These are phyloP conservation scores for Hypsopygia costalis DNA, from an alignment of 2,888 invertebrate species.

Conservation along the genomic window DNA sequence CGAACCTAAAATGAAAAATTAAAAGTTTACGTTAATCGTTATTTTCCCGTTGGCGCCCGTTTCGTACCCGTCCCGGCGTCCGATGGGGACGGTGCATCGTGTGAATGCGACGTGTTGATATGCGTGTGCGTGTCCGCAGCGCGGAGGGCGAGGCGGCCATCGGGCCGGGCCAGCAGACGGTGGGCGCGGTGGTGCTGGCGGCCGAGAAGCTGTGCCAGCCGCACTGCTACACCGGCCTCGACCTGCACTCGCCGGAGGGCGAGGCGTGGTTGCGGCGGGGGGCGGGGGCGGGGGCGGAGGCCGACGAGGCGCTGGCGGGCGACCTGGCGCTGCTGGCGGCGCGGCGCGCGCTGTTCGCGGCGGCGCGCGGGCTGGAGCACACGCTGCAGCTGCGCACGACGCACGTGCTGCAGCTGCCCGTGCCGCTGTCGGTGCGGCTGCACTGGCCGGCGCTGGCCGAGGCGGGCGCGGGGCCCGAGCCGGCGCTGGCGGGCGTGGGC, in stretches of 20 bases:
- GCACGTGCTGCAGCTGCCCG: conserved; percentile 34
- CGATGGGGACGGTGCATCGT: no score
- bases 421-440: conserved; percentile 24
- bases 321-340: conserved; percentile 24
- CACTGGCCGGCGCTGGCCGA: conserved; percentile 31
- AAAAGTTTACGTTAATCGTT: no score
- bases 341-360: conserved; percentile 20
- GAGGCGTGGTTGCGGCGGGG: conserved; percentile 31
- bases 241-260: conserved; percentile 76
- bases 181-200: conserved; percentile 85
- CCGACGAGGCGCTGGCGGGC: conserved; percentile 12
- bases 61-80: no score
- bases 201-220: conserved; percentile 86
- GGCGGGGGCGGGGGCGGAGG: conserved; percentile 18
- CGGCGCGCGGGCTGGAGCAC: conserved; percentile 84
- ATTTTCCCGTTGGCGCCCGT: no score
- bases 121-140: conserved; percentile 43
- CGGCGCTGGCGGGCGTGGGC: conserved; percentile 31
- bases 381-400: conserved; percentile 88
- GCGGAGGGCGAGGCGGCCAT: conserved; percentile 27
- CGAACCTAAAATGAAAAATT: no score
- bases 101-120: no score
- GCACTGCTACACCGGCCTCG: conserved; percentile 89
- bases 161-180: conserved; percentile 49
- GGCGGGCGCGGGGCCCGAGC: conserved; percentile 7